Evolutionary conservation across 2,113 vertebrate genomes (phyloP), one percentile per base, ranked within the genome.

Genomic region (Paradoxurus hermaphroditus): DNA sequence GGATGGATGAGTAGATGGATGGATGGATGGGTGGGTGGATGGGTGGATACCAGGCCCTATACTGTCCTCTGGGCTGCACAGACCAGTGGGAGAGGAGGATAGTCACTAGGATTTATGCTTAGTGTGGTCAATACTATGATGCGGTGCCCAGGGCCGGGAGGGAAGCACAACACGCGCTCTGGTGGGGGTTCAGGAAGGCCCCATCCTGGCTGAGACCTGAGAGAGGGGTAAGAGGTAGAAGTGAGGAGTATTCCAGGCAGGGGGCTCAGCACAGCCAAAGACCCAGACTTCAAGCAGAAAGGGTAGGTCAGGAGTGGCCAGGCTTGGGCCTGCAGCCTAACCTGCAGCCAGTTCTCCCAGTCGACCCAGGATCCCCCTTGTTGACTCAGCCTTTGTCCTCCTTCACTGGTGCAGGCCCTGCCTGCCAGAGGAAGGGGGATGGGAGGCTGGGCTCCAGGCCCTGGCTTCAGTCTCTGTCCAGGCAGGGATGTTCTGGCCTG

Each of bases 81-180:
- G 51, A 3, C 16, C 27, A 3, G 27, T 29, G 56, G 44, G 31
- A 15, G 7, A 77, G 39, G 1, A 7, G 1, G 15, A 27, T 2
- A 10, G 34, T n/a, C 95, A 5, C 44, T 14, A 11, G 86, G n/a
- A 7, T 7, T 18, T 12, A 5, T 19, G 46, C 23, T 5, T 3
- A 4, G 46, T 10, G 7, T 29, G 19, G 29, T 14, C 31, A 6
- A 29, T 1, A 2, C 73, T 36, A 9, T 56, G 51, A 75, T 1
- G 10, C 29, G 49, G 63, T 5, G 5, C 23, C 29, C 10, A 1
- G 25, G 6, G 34, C 39, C 1, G 1, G 39, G 31, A 46, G 16
- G 44, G 23, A 29, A 1, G 25, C 79, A 46, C 36, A 4, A 9
- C 14, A 1, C 1, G 18, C 19, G 0, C 29, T 34, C 12, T 0